Evolutionary conservation across 2,888 invertebrate genomes (phyloP).

Genomic region (Oscheius sp.): DNA sequence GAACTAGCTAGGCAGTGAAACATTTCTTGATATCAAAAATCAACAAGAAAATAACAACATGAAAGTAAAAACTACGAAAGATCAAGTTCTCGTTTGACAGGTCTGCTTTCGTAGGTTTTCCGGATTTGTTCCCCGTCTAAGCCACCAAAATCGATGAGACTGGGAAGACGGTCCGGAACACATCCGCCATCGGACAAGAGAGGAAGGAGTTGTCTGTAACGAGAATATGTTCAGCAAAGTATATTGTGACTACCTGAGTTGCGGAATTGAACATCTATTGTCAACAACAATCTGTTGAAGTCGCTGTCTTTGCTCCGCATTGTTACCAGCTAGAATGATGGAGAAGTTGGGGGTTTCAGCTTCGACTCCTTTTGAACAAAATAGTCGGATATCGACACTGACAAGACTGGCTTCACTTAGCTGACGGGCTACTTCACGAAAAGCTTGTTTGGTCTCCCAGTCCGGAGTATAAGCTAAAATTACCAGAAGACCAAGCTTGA

Average conservation of each 20-base stretch:
- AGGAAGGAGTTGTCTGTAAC: slow-evolving; percentile 41
- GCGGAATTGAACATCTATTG: slow-evolving; percentile 44
- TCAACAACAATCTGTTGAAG: slow-evolving; percentile 40
- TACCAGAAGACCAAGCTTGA: slow-evolving; percentile 43
- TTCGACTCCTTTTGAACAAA: slow-evolving; percentile 46
- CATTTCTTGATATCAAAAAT: not conserved
- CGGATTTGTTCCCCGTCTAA: slow-evolving; percentile 40
- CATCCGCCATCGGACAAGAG: slow-evolving; percentile 40
- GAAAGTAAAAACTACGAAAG: slow-evolving; percentile 1
- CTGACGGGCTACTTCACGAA: slow-evolving; percentile 38
- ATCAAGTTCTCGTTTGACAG: slow-evolving; percentile 8
- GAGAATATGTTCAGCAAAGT: not conserved
- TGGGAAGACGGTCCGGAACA: slow-evolving; percentile 38
- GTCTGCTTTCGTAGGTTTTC: slow-evolving; percentile 25
- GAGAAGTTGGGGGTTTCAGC: slow-evolving; percentile 49
- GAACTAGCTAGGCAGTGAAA: slow-evolving; percentile 55
- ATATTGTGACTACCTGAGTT: slow-evolving; percentile 37
- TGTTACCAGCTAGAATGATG: slow-evolving; percentile 42
- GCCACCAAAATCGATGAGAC: slow-evolving; percentile 56
- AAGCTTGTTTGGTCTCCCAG: slow-evolving; percentile 45
- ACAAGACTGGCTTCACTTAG: slow-evolving; percentile 27
- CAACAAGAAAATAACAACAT: slow-evolving; percentile 18
- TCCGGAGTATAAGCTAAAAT: slow-evolving; percentile 54
- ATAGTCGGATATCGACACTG: slow-evolving; percentile 42
- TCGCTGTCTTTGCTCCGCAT: slow-evolving; percentile 37